These are phyloP conservation scores for Helleia helle DNA, from an alignment of 2,888 invertebrate species.

Conservation along the genomic window DNA sequence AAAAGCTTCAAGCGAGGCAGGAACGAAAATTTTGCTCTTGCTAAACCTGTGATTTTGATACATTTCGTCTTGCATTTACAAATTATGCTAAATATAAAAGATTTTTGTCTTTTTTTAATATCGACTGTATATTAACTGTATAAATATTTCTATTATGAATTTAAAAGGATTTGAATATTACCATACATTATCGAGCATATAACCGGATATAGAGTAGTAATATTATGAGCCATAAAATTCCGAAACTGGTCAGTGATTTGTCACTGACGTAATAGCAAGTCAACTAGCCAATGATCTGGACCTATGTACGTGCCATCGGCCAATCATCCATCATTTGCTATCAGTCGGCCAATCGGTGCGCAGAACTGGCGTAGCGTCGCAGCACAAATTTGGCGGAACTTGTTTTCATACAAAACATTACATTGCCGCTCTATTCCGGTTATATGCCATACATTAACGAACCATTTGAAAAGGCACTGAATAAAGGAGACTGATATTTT, in stretches of 20 bases:
- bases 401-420: no score
- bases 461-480: constrained; percentile 2
- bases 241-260: no score
- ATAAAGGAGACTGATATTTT: constrained; percentile 3
- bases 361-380: no score
- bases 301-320: no score
- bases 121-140: background rate
- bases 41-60: constrained; percentile 29
- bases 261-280: no score
- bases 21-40: constrained; percentile 55
- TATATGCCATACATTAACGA: background rate
- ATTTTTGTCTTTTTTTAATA: constrained; percentile 1
- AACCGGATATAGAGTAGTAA: no score
- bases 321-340: no score
- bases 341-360: no score
- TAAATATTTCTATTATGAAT: background rate
- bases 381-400: no score
- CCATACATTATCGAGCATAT: background rate
- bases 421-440: no score
- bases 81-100: constrained; percentile 1
- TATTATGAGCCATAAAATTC: no score
- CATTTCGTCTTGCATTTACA: constrained; percentile 15
- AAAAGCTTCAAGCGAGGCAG: constrained; percentile 56
- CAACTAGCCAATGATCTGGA: no score
- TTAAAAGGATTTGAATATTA: background rate